Evolutionary conservation across 1,140 invertebrate genomes (phyloP).

Genomic region (Diorhabda elongata): DNA sequence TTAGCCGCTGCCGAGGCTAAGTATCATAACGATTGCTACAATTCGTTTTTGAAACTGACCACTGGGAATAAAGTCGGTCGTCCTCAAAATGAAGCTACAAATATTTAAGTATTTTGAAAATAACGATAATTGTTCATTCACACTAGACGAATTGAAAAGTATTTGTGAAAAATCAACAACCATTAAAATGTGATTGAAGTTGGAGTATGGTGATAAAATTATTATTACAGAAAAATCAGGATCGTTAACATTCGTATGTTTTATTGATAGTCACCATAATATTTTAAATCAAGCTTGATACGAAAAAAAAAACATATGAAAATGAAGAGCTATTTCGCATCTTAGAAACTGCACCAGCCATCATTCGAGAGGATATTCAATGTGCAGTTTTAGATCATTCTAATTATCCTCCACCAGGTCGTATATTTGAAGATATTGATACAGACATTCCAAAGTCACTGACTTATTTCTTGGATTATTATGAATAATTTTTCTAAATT

Average conservation of each 20-base stretch:
- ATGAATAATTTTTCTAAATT: too few relatives aligned
- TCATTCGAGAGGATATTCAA: neutral
- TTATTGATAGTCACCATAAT: slow-evolving; percentile 19
- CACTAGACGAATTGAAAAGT: neutral
- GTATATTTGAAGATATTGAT: neutral
- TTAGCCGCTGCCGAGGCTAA: too few relatives aligned
- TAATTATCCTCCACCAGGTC: slow-evolving; percentile 6
- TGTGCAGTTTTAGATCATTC: neutral
- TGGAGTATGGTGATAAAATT: slow-evolving; percentile 19
- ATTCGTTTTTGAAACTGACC: neutral
- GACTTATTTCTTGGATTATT: neutral
- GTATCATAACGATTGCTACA: neutral
- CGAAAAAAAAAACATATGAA: slow-evolving; percentile 17
- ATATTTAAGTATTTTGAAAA: neutral
- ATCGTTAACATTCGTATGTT: slow-evolving; percentile 20
- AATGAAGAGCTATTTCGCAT: neutral
- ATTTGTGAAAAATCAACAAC: slow-evolving; percentile 1
- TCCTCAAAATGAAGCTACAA: neutral
- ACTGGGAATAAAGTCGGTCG: neutral
- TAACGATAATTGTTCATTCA: neutral
- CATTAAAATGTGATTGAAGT: slow-evolving; percentile 17
- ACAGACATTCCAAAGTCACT: neutral
- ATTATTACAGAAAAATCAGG: slow-evolving; percentile 21
- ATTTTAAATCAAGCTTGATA: slow-evolving; percentile 25
- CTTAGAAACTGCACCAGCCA: neutral